Conservation (phyloP, 2,888 invertebrate genomes). For the Sesia bembeciformis region DNA sequence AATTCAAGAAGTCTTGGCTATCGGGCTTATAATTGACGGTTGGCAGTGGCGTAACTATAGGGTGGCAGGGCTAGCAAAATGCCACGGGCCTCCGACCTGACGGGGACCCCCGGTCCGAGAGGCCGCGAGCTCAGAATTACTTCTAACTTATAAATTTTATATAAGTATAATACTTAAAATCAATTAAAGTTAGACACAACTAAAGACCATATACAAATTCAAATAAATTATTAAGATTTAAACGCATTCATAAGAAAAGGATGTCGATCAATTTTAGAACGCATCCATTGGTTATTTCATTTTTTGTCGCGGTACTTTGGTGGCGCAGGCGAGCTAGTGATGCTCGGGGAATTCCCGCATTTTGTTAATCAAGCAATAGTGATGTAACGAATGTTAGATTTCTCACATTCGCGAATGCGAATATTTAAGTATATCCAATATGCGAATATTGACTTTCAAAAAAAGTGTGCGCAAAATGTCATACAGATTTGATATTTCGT, state of each 20-base stretch:
- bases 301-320: conserved; percentile 3
- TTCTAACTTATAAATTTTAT: neutral
- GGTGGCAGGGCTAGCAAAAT: conserved; percentile 7
- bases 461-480: no score
- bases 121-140: conserved; percentile 3
- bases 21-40: no score
- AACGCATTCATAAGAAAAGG: neutral
- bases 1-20: no score
- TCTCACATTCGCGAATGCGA: no score
- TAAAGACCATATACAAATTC: conserved; percentile 1
- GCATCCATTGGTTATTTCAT: conserved; percentile 2
- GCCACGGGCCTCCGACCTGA: conserved; percentile 4
- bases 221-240: neutral
- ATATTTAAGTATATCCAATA: no score
- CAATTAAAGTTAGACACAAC: conserved; percentile 1
- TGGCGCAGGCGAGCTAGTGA: neutral
- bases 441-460: no score
- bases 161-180: neutral
- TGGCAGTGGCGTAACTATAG: conserved; percentile 5
- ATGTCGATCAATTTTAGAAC: conserved; percentile 3
- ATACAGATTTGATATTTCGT: no score
- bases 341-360: conserved; percentile 1
- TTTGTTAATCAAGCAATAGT: neutral
- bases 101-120: neutral
- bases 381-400: no score